These are phyloP conservation scores for Heliconius ismenius DNA, from an alignment of 2,888 invertebrate genomes.

Conservation along the genomic window DNA sequence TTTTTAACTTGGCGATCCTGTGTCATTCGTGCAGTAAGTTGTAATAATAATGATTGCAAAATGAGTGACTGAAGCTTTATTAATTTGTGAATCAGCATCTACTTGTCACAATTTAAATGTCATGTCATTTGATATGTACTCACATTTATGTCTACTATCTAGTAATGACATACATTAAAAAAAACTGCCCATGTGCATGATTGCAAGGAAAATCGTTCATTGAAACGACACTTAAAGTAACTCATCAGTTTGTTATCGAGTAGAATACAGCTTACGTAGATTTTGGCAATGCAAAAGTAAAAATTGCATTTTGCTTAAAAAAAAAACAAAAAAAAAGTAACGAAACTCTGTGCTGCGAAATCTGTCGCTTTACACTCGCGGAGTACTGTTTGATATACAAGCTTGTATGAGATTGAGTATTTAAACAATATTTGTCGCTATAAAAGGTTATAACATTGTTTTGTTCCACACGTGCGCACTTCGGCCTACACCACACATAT, in stretches of 20 bases:
- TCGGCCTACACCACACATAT: slow-evolving; percentile 66
- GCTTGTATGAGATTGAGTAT: slow-evolving; percentile 29
- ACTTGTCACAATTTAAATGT: slow-evolving; percentile 34
- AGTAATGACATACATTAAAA: slow-evolving; percentile 28
- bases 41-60: slow-evolving; percentile 48
- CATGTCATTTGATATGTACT: slow-evolving; percentile 30
- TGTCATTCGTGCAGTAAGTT: slow-evolving; percentile 50
- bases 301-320: slow-evolving; percentile 64
- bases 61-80: slow-evolving; percentile 46
- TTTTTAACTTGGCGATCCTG: slow-evolving; percentile 49
- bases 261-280: slow-evolving; percentile 66
- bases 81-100: slow-evolving; percentile 38
- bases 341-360: slow-evolving; percentile 52
- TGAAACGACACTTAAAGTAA: slow-evolving; percentile 31
- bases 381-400: slow-evolving; percentile 22
- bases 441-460: slow-evolving; percentile 68
- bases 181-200: slow-evolving; percentile 46
- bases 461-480: slow-evolving; percentile 77
- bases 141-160: slow-evolving; percentile 8
- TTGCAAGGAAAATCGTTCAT: slow-evolving; percentile 38
- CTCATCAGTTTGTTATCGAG: slow-evolving; percentile 39
- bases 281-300: slow-evolving; percentile 63
- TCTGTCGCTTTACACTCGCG: slow-evolving; percentile 59
- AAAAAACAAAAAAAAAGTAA: slow-evolving; percentile 2
- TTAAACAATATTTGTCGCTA: slow-evolving; percentile 50